phyloP scores from a whole-genome alignment of 2,888 invertebrate species.

The Venusia cambrica region DNA sequence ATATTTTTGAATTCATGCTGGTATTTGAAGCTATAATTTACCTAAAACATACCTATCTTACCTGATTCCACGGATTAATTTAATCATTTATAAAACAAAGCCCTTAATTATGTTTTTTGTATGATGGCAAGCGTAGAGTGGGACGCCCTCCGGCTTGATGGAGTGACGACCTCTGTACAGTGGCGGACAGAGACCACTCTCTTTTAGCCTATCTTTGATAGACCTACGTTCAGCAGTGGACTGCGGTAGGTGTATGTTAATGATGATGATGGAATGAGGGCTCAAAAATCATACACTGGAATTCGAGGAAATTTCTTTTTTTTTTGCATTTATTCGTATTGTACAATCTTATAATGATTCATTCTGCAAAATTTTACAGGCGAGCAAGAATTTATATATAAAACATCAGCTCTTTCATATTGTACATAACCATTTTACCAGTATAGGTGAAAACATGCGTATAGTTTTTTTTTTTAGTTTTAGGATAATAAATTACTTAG shows the following conservation, averaged over 20 bases:
- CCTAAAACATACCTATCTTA: too few relatives aligned
- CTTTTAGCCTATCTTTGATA: too few relatives aligned
- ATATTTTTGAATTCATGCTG: too few relatives aligned
- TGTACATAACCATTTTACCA: slow-evolving; percentile 81
- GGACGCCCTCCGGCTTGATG: too few relatives aligned
- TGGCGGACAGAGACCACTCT: too few relatives aligned
- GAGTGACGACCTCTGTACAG: too few relatives aligned
- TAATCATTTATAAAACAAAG: too few relatives aligned
- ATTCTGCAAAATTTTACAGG: slow-evolving; percentile 82
- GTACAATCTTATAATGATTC: slow-evolving; percentile 81
- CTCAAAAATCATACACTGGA: slow-evolving; percentile 42
- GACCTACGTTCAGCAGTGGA: neutral
- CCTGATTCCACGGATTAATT: too few relatives aligned
- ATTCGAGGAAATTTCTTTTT: slow-evolving; percentile 80
- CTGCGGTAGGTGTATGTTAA: neutral
- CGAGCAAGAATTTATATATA: slow-evolving; percentile 82
- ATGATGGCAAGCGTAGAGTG: too few relatives aligned
- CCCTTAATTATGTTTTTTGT: too few relatives aligned
- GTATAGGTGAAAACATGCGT: slow-evolving; percentile 82
- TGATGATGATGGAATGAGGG: slow-evolving; percentile 13
- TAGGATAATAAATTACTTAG: slow-evolving; percentile 82
- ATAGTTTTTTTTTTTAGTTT: slow-evolving; percentile 77
- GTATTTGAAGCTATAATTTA: too few relatives aligned
- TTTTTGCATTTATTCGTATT: slow-evolving; percentile 81
- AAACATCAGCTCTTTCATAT: slow-evolving; percentile 80